These are phyloP conservation scores for Herpailurus yagouaroundi DNA, from an alignment of 2,113 vertebrate genomes.

Conservation along the genomic window DNA sequence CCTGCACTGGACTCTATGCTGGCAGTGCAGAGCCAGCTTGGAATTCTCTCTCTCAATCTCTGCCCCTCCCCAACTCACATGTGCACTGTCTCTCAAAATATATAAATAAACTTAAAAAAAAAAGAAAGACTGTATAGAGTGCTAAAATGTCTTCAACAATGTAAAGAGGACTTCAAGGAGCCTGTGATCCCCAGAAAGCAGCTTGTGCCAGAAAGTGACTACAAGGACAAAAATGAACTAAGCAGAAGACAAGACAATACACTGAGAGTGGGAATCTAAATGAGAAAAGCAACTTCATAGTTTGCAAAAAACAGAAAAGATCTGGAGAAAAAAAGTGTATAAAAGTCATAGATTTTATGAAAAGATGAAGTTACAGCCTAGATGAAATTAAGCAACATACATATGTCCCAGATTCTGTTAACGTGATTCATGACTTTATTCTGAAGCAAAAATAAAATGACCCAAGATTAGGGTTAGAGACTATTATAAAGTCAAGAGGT, in stretches of 20 bases:
- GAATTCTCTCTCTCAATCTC: too few relatives aligned
- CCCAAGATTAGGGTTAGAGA: background rate
- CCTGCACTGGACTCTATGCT: too few relatives aligned
- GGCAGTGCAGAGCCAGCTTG: too few relatives aligned
- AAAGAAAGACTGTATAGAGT: background rate
- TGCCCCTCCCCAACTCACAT: too few relatives aligned
- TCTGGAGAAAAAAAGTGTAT: background rate
- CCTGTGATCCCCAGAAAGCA: background rate
- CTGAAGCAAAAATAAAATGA: conserved; percentile 7
- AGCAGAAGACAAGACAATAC: background rate
- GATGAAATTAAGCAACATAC: background rate
- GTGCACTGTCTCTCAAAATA: too few relatives aligned
- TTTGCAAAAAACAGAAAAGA: background rate
- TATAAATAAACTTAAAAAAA: too few relatives aligned
- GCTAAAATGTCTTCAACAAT: background rate
- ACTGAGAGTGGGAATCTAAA: background rate
- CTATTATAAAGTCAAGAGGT: background rate
- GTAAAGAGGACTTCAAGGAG: background rate
- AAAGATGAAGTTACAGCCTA: background rate
- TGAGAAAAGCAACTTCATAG: background rate
- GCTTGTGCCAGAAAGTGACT: background rate
- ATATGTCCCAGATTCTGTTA: background rate
- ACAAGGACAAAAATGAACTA: background rate
- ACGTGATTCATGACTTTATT: background rate
- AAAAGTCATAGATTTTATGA: background rate